phyloP scores from a whole-genome alignment of 2,797 vertebrate genomes.

The Platyrinchus mystaceus region DNA sequence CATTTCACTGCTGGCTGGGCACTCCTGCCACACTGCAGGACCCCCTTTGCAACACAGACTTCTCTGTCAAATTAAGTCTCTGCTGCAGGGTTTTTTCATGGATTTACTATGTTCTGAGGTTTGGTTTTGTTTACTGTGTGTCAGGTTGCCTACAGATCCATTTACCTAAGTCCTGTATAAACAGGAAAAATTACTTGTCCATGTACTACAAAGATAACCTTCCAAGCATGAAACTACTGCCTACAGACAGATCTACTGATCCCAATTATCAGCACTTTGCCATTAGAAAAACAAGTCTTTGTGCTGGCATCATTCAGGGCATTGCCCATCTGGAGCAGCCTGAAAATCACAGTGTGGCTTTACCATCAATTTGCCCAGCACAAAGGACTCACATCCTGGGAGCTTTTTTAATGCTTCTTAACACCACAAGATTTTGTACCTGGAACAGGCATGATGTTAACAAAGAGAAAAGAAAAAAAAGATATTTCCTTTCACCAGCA shows the following conservation, averaged over 20 bases:
- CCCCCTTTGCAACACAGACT: accelerated
- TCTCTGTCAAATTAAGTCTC: not conserved
- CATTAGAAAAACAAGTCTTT: not conserved
- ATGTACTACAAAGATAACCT: not conserved
- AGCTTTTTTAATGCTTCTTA: not conserved
- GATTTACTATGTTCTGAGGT: not conserved
- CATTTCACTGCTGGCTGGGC: not conserved
- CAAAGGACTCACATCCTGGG: not conserved
- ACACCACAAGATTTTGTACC: not conserved
- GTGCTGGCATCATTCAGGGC: not conserved
- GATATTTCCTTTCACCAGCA: not conserved
- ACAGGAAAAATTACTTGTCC: not conserved
- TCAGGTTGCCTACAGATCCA: not conserved
- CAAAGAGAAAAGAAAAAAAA: not conserved
- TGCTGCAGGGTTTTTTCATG: not conserved
- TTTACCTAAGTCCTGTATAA: not conserved
- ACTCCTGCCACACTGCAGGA: not conserved
- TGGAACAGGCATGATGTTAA: not conserved
- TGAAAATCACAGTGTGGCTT: not conserved
- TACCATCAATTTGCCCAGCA: not conserved
- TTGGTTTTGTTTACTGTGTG: not conserved
- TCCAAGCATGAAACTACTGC: not conserved
- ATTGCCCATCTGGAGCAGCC: not conserved
- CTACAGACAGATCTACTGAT: not conserved
- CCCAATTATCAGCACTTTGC: not conserved